phyloP scores from a whole-genome alignment of 2,888 invertebrate genomes.

The Rosalia funebris region DNA sequence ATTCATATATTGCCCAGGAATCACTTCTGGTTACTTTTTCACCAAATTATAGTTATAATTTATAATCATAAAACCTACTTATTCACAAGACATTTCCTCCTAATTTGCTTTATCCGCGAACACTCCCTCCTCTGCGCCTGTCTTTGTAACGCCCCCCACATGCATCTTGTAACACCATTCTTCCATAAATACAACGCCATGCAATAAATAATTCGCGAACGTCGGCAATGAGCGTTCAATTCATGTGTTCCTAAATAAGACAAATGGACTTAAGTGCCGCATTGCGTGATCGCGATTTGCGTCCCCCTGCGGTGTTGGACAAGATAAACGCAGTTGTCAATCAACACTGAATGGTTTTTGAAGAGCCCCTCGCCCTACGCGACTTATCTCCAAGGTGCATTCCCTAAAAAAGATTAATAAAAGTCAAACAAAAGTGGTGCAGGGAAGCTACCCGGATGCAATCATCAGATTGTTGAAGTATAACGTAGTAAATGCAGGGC shows the following conservation, averaged over 20 bases:
- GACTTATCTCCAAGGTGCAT: slow-evolving; percentile 30
- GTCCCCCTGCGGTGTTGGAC: neutral
- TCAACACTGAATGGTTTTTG: slow-evolving; percentile 16
- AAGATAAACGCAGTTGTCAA: slow-evolving; percentile 29
- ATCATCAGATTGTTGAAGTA: neutral
- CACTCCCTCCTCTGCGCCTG: no score
- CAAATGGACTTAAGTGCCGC: neutral
- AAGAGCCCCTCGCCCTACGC: slow-evolving; percentile 16
- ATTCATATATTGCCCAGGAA: no score
- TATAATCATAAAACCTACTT: no score
- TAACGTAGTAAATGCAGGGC: neutral
- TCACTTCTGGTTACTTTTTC: no score
- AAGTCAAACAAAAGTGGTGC: slow-evolving; percentile 28
- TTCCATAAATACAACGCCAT: no score
- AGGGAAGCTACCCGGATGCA: slow-evolving; percentile 4
- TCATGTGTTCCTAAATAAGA: neutral
- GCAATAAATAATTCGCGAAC: no score
- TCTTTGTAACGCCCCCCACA: no score
- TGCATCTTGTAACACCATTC: no score
- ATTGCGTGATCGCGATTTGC: neutral
- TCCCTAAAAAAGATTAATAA: slow-evolving; percentile 27
- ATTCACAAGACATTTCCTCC: no score
- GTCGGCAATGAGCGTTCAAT: no score
- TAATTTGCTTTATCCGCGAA: no score
- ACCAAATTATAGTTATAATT: no score